Percentiles rank a stretch among this genome's conserved stretches.
Conservation (phyloP, 2,888 invertebrate species). For the Xestia xanthographa region DNA sequence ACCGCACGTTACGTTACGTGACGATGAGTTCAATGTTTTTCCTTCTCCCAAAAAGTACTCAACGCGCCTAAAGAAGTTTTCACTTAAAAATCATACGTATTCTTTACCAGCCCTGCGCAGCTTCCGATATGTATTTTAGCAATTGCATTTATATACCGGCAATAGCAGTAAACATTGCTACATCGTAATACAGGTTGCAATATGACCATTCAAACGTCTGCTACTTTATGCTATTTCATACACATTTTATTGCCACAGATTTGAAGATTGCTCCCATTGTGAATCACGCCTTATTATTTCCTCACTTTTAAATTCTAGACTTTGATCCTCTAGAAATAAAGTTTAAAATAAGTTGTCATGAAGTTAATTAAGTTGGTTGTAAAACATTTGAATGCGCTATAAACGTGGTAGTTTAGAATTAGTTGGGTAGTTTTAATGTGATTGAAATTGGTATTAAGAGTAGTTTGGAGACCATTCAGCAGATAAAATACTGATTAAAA, state of each 20-base stretch:
- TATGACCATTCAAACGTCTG: slow-evolving; percentile 50
- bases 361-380: slow-evolving; percentile 45
- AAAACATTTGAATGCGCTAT: slow-evolving; percentile 49
- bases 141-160: slow-evolving; percentile 70
- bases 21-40: too few species aligned
- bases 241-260: slow-evolving; percentile 56
- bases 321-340: slow-evolving; percentile 6
- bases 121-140: slow-evolving; percentile 61
- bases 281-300: slow-evolving; percentile 52
- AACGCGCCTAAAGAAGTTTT: too few species aligned
- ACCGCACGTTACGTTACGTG: too few species aligned
- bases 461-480: slow-evolving; percentile 11
- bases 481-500: background rate
- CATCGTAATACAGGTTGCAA: slow-evolving; percentile 63
- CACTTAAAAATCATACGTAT: background rate
- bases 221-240: slow-evolving; percentile 50
- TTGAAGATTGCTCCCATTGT: slow-evolving; percentile 50
- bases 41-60: too few species aligned
- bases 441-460: slow-evolving; percentile 43
- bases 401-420: slow-evolving; percentile 28
- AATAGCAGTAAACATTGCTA: slow-evolving; percentile 55
- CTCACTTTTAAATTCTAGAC: slow-evolving; percentile 33
- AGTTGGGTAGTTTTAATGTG: slow-evolving; percentile 37
- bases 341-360: slow-evolving; percentile 16
- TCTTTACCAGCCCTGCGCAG: slow-evolving; percentile 45